Conservation (phyloP, 2,113 vertebrate genomes). For the Dolichallabes microphthalmus region DNA sequence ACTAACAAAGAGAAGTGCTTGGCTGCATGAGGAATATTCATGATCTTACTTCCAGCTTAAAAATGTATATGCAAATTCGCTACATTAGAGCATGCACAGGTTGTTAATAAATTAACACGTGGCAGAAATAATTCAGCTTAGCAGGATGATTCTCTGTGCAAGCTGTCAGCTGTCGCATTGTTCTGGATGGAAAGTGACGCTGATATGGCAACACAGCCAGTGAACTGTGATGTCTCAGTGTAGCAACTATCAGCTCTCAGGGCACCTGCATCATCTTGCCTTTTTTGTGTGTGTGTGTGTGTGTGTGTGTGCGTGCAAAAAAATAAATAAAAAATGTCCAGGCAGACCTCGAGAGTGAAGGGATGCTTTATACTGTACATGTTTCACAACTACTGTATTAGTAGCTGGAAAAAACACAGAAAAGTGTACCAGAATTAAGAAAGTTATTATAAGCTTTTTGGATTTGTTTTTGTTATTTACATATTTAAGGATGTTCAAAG, state of each 20-base stretch:
- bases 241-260: slow-evolving; percentile 64
- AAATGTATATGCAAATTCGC: slow-evolving; percentile 81
- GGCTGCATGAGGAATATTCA: slow-evolving; percentile 67
- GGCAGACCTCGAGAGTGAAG: neutral
- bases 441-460: no score
- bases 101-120: slow-evolving; percentile 87
- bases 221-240: slow-evolving; percentile 78
- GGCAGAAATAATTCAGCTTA: slow-evolving; percentile 93
- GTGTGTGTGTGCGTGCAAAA: neutral
- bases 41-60: slow-evolving; percentile 74
- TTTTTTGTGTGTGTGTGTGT: slow-evolving; percentile 53
- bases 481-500: no score
- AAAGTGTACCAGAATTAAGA: neutral
- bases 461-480: no score
- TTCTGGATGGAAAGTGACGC: slow-evolving; percentile 76
- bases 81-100: slow-evolving; percentile 82
- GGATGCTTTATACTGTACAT: neutral
- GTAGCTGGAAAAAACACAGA: neutral
- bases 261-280: slow-evolving; percentile 70
- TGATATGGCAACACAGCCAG: slow-evolving; percentile 75
- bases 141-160: slow-evolving; percentile 85
- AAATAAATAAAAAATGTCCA: neutral
- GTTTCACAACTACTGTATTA: neutral
- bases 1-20: slow-evolving; percentile 62
- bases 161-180: slow-evolving; percentile 89